These are phyloP conservation scores for Semotilus atromaculatus DNA, from an alignment of 2,797 vertebrate genomes.

Conservation along the genomic window DNA sequence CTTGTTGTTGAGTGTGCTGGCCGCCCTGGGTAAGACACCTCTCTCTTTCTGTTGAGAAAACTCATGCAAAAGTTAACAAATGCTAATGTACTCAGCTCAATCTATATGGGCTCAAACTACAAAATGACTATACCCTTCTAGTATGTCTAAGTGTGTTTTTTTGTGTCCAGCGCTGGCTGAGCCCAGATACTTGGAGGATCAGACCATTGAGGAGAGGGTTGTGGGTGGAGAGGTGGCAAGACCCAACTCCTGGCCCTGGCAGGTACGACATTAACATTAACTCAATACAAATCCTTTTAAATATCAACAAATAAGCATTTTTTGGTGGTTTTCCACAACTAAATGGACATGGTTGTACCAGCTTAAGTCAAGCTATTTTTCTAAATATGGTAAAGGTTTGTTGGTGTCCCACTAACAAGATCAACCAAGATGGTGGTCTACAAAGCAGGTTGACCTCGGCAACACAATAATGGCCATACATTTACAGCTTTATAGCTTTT, in stretches of 20 bases:
- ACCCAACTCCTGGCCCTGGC: constrained; percentile 80
- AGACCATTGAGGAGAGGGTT: constrained; percentile 65
- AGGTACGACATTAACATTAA: constrained; percentile 67
- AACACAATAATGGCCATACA: background rate
- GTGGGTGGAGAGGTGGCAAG: constrained; percentile 76
- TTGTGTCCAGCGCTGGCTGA: constrained; percentile 71
- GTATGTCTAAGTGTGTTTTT: constrained; percentile 28
- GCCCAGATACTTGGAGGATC: constrained; percentile 75
- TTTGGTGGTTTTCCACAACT: background rate
- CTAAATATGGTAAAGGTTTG: background rate
- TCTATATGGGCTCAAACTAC: too few relatives aligned
- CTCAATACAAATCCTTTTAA: background rate
- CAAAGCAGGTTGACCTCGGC: background rate
- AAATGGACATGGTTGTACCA: background rate
- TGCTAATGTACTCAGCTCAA: background rate
- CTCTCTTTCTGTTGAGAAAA: constrained; percentile 8
- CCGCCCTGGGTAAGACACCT: constrained; percentile 73
- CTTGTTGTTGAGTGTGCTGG: constrained; percentile 73
- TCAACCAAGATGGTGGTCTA: background rate
- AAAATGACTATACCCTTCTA: background rate
- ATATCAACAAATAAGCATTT: background rate
- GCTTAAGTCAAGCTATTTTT: background rate
- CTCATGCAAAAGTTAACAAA: background rate
- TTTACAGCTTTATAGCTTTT: background rate
- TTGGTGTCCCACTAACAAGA: too few relatives aligned